phyloP scores from a whole-genome alignment of 2,888 invertebrate genomes.

The Calliopum simillimum region DNA sequence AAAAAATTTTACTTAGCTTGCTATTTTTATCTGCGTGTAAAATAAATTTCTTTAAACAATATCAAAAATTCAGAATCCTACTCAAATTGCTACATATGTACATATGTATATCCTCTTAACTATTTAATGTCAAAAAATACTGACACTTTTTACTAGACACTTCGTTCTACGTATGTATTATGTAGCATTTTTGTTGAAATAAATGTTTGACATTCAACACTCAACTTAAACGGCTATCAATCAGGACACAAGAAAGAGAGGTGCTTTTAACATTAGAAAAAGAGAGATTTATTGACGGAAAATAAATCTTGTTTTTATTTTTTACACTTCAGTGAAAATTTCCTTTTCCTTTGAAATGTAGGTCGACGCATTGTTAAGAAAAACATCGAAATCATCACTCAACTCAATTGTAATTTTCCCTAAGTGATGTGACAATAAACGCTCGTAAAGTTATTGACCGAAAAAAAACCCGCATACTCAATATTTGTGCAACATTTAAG shows the following conservation, averaged over 20 bases:
- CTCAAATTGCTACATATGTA: too few relatives aligned
- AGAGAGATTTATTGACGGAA: too few relatives aligned
- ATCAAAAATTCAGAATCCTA: too few relatives aligned
- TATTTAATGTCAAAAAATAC: too few relatives aligned
- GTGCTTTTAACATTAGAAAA: constrained; percentile 1
- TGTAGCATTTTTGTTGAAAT: constrained; percentile 6
- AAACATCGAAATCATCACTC: neutral
- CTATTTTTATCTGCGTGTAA: too few relatives aligned
- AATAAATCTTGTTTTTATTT: too few relatives aligned
- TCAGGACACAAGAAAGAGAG: constrained; percentile 1
- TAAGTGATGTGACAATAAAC: constrained; percentile 1
- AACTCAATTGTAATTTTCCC: neutral
- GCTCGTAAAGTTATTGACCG: neutral
- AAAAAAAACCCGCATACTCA: neutral
- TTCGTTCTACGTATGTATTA: neutral
- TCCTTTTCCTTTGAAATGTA: neutral
- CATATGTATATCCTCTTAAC: too few relatives aligned
- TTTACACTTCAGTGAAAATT: too few relatives aligned
- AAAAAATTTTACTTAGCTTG: too few relatives aligned
- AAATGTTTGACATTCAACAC: neutral
- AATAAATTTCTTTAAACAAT: too few relatives aligned
- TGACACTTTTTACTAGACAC: too few relatives aligned
- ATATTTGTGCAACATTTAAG: too few relatives aligned
- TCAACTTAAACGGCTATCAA: neutral
- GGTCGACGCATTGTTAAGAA: neutral